Base-by-base conservation (phyloP, 2,888 invertebrate genomes). In the Noctua janthina region DNA sequence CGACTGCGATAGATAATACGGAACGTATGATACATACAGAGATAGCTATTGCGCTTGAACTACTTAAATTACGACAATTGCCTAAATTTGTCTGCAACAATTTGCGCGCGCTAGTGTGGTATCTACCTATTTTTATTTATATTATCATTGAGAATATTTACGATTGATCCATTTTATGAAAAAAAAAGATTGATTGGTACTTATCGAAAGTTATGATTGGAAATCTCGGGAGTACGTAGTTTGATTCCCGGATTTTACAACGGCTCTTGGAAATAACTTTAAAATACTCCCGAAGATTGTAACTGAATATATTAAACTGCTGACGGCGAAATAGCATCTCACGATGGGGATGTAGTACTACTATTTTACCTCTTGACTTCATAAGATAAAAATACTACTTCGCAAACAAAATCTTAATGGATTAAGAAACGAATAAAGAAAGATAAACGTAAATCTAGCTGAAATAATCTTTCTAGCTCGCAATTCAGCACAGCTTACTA, bases 211-310 rank as follows among this genome's bases (percentile, higher is more conserved):
- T 72, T 78, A 23, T 72, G 76, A 87, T 84, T 82, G 73, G 56
- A 70, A 76, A 78, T 78, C n/a, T 68, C 15, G 20, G 67, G 29
- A 71, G 29, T 51, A 43, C 56, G 39, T 78, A 62, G 78, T 79
- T 77, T 66, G 78, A 81, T 77, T 77, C 15, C 15, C 7, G 1
- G 43, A 79, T 78, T 84, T 82, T 86, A 88, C 72, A 66, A 79
- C 59, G 7, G 54, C 39, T 73, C 39, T 49, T 72, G 29, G 23
- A 84, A 64, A 78, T 88, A 84, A 80, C 68, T 81, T 86, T 75
- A 78, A 86, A 86, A 81, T 72, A 74, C 43, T 74, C 46, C 43
- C 15, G 39, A 70, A 76, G 74, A 75, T 78, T 66, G 68, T 73
- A 75, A 73, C 73, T 49, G 7, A 67, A 66, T 68, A 15, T 54